Percentiles rank a stretch among this genome's conserved stretches.
These are phyloP conservation scores for Azemiops feae DNA, from an alignment of 2,113 vertebrate genomes.

Conservation along the genomic window DNA sequence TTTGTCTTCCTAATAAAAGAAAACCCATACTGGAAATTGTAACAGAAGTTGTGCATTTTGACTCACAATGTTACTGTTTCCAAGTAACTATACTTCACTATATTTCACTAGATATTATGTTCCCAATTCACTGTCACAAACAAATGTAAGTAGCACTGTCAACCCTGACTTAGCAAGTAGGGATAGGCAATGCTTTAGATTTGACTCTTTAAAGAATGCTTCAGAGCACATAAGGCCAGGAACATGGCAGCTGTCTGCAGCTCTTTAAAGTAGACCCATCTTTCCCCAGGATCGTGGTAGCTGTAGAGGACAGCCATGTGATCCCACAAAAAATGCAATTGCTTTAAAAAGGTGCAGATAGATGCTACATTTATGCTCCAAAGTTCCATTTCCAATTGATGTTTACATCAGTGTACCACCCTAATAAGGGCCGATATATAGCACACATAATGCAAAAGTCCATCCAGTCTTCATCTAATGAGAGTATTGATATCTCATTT, in stretches of 20 bases:
- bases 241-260: neutral
- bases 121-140: neutral
- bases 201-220: neutral
- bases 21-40: neutral
- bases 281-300: neutral
- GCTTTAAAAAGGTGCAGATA: neutral
- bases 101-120: neutral
- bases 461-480: rapidly evolving
- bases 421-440: neutral
- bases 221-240: neutral
- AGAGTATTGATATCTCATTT: neutral
- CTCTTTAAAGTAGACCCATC: neutral
- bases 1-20: neutral
- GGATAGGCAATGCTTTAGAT: neutral
- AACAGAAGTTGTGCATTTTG: neutral
- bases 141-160: neutral
- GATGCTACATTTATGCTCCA: neutral
- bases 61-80: neutral
- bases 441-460: neutral
- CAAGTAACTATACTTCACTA: neutral
- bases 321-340: neutral
- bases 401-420: neutral
- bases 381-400: neutral
- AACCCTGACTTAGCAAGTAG: neutral
- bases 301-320: neutral